These are phyloP conservation scores for Chaenodraco wilsoni DNA, from an alignment of 2,797 vertebrate species.

Conservation along the genomic window DNA sequence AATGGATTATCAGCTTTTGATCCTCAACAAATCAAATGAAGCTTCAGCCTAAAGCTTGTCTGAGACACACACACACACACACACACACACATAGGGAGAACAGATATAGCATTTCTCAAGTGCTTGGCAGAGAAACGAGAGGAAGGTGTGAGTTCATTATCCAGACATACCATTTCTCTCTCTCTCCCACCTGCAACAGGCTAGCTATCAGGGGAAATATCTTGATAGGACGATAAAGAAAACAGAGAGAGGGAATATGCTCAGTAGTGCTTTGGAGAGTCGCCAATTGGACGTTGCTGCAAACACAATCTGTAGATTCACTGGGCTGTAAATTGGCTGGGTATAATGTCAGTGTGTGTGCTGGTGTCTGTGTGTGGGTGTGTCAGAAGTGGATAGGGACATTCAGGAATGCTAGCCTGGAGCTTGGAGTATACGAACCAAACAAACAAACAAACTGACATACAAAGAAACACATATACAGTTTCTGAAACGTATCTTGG, in stretches of 20 bases:
- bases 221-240: conserved; percentile 76
- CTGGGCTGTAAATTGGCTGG: conserved; percentile 71
- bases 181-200: conserved; percentile 64
- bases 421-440: conserved; percentile 38
- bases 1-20: conserved; percentile 61
- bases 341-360: conserved; percentile 60
- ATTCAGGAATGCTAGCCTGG: conserved; percentile 44
- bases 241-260: conserved; percentile 73
- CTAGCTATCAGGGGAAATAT: conserved; percentile 75
- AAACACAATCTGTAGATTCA: conserved; percentile 78
- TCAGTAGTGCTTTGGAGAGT: conserved; percentile 72
- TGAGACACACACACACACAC: conserved; percentile 9
- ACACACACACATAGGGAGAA: conserved; percentile 6
- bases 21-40: conserved; percentile 1
- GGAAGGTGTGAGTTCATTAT: conserved; percentile 72
- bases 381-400: conserved; percentile 52
- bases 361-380: conserved; percentile 39
- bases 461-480: conserved; percentile 25
- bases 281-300: conserved; percentile 74
- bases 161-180: conserved; percentile 62
- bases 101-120: conserved; percentile 44
- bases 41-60: conserved; percentile 4
- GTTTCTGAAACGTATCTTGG: neutral
- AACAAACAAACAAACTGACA: conserved; percentile 35
- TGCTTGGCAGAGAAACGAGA: conserved; percentile 48